phyloP scores from a whole-genome alignment of 1,140 invertebrate genomes.

The Chrysomallon squamiferum region DNA sequence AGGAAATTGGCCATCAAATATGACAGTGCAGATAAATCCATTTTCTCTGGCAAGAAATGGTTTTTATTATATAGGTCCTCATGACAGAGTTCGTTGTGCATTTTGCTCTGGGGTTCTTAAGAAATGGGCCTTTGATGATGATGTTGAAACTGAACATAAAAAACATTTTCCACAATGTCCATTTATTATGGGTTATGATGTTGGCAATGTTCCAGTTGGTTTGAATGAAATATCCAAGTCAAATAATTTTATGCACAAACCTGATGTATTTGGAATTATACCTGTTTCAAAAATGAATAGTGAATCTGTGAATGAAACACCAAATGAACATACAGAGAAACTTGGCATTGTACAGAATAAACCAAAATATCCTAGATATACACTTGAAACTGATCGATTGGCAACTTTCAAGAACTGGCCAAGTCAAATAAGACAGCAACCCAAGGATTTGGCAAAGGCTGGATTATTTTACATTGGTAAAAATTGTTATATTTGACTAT shows the following conservation, averaged over 20 bases:
- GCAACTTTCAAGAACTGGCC: slow-evolving; percentile 70
- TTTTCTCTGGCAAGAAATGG: neutral
- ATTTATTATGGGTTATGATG: neutral
- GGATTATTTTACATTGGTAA: slow-evolving; percentile 86
- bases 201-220: neutral
- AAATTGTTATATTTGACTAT: slow-evolving; percentile 51
- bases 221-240: neutral
- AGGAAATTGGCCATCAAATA: neutral
- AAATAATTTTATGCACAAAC: neutral
- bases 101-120: neutral
- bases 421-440: slow-evolving; percentile 68
- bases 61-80: neutral
- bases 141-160: neutral
- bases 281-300: neutral
- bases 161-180: neutral
- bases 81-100: neutral
- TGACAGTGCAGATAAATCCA: neutral
- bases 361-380: slow-evolving; percentile 24
- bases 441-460: slow-evolving; percentile 79
- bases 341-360: slow-evolving; percentile 1
- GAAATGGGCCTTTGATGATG: neutral
- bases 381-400: slow-evolving; percentile 64
- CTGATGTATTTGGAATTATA: neutral
- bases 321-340: neutral
- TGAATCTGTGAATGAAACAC: neutral